Evolutionary conservation across 2,888 invertebrate genomes (phyloP).

Genomic region (Melipona beecheii): DNA sequence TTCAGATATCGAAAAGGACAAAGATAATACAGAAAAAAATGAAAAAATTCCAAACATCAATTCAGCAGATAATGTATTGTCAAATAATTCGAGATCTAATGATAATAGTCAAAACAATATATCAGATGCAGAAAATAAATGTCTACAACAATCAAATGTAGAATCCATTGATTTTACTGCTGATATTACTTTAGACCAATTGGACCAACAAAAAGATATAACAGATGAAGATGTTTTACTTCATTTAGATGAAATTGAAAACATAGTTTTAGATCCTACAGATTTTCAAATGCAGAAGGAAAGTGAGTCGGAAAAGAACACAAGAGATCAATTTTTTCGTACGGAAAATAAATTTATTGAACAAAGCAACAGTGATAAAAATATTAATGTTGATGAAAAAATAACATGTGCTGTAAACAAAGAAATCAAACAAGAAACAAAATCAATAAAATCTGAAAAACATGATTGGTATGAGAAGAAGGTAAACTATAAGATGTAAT

Average conservation of each 20-base stretch:
- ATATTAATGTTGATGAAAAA: background rate
- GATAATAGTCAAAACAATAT: background rate
- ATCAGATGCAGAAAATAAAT: background rate
- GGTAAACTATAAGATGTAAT: slow-evolving; percentile 63
- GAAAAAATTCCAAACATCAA: background rate
- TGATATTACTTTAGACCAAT: slow-evolving; percentile 67
- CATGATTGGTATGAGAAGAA: slow-evolving; percentile 76
- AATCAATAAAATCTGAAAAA: background rate
- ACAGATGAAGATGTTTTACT: slow-evolving; percentile 77
- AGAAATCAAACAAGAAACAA: background rate
- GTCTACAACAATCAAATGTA: background rate
- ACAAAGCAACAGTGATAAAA: background rate
- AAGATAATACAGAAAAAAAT: background rate
- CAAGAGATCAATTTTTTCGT: background rate
- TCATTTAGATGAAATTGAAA: slow-evolving; percentile 79
- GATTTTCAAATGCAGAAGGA: slow-evolving; percentile 24
- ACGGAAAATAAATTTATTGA: background rate
- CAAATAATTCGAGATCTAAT: background rate
- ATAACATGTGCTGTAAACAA: background rate
- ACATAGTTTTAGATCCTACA: slow-evolving; percentile 67
- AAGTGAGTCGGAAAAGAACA: background rate
- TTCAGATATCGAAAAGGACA: background rate
- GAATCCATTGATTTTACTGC: slow-evolving; percentile 62
- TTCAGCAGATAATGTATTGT: background rate
- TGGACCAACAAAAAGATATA: slow-evolving; percentile 49